A percentile compares a stretch with the other conserved stretches of the same genome.
Evolutionary conservation across 2,888 invertebrate species (phyloP).

Genomic region (Priocnemis perturbator): DNA sequence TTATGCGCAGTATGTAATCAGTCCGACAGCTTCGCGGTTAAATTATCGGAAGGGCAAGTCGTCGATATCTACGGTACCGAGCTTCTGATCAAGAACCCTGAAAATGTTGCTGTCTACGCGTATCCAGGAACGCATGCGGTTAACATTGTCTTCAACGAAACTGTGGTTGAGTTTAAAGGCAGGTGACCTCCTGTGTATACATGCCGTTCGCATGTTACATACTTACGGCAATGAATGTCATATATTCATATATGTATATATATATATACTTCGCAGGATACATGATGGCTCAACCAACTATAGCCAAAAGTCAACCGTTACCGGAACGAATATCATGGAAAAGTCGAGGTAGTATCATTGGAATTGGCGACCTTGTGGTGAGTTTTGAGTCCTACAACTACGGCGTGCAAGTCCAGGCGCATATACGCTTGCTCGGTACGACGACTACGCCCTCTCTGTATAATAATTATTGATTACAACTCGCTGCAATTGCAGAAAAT

Average conservation of each 20-base stretch:
- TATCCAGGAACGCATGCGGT: constrained; percentile 36
- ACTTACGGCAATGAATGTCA: background rate
- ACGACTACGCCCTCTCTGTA: constrained; percentile 16
- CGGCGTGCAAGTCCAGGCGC: background rate
- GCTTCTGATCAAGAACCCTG: constrained; percentile 30
- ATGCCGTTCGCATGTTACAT: background rate
- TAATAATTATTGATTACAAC: constrained; percentile 22
- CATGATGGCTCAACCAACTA: background rate
- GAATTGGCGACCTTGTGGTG: constrained; percentile 13
- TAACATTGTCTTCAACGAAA: constrained; percentile 42
- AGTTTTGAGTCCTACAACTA: constrained; percentile 7
- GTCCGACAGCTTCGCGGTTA: constrained; percentile 33
- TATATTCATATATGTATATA: background rate
- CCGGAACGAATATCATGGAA: constrained; percentile 19
- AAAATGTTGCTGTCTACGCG: constrained; percentile 19
- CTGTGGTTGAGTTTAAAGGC: constrained; percentile 44
- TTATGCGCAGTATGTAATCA: constrained; percentile 30
- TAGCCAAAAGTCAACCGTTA: background rate
- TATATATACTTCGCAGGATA: constrained; percentile 5
- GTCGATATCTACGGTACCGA: constrained; percentile 35
- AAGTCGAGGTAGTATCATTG: constrained; percentile 17
- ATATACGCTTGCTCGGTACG: constrained; percentile 15
- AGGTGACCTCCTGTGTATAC: background rate
- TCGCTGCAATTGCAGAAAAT: constrained; percentile 27
- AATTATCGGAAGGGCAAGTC: constrained; percentile 26